Base-by-base conservation (phyloP, 2,113 vertebrate genomes). In the Oplegnathus fasciatus region DNA sequence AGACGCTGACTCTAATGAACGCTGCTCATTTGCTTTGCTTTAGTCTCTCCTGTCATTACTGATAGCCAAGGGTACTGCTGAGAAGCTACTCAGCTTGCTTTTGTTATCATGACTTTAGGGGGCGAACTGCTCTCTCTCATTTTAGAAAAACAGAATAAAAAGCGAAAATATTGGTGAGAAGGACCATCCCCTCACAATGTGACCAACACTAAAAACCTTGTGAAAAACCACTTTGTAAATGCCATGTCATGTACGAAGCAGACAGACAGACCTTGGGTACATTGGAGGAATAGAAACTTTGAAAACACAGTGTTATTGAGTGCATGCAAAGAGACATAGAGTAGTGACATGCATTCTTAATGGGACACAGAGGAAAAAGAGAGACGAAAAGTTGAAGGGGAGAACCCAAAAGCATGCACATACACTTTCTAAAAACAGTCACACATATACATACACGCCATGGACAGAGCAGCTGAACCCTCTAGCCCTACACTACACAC, bases 401-500 rank as follows among this genome's bases (percentile, higher is more conserved):
- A 79, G 15, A 62, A 24, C 1, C 1, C 24, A 48, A 71, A 82
- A 44, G 20, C 42, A 64, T 28, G 20, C 65, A 75, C 32, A 84
- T n/a, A 78, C 64, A 50, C 28, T 6, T 14, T 9, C 42, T 10
- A 50, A 65, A 32, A 20, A 10, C 34, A 32, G 7, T 22, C 24
- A 48, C 68, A 46, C 46, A 28, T 26, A 34, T 2, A 79, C 28
- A 66, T 1, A 76, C 4, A 78, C 54, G 75, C 50, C 13, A 30
- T 28, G 86, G 87, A 93, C 90, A 89, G 89, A 93, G 91, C 92
- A 92, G 89, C 91, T 89, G 83, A 66, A 88, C 88, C 84, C 82
- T 69, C 82, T 89, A 91, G 14, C 73, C 89, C 80, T 90, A 79
- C 13, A 58, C 78, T 88, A 80, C 58, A 90, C 85, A 83, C 83